These are phyloP conservation scores for Gymnodraco acuticeps DNA, from an alignment of 2,797 vertebrate genomes.

Conservation along the genomic window DNA sequence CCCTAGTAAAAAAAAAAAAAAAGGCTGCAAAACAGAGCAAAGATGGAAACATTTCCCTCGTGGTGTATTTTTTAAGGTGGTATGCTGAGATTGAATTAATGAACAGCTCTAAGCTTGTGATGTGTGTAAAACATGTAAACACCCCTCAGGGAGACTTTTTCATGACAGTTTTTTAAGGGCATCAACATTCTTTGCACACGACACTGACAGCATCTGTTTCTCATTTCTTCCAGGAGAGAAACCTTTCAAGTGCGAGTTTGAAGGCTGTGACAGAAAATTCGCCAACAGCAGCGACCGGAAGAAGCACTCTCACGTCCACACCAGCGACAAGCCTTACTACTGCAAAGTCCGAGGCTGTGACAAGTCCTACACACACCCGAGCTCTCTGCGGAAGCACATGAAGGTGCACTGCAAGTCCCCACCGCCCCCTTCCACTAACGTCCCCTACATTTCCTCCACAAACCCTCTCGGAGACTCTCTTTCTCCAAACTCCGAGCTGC, in stretches of 20 bases:
- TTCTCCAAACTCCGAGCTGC: constrained; percentile 86
- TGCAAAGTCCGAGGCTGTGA: constrained; percentile 97
- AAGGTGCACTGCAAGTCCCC: constrained; percentile 98
- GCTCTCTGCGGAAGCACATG: constrained; percentile 97
- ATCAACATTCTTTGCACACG: neutral
- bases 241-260: constrained; percentile 99
- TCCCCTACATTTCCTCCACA: constrained; percentile 86
- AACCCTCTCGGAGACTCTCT: constrained; percentile 88
- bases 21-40: constrained; percentile 45
- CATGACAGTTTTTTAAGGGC: neutral
- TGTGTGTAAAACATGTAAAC: constrained; percentile 2
- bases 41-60: constrained; percentile 50
- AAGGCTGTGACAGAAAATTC: constrained; percentile 97
- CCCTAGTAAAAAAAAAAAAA: constrained; percentile 43
- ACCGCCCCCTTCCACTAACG: constrained; percentile 88
- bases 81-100: constrained; percentile 14
- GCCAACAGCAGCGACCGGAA: constrained; percentile 99
- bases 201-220: constrained; percentile 46
- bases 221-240: constrained; percentile 91
- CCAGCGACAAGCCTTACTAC: constrained; percentile 98
- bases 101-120: neutral
- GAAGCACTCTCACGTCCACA: constrained; percentile 98
- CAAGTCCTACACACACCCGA: constrained; percentile 96
- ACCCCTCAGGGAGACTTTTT: neutral
- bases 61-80: constrained; percentile 25